Evolutionary conservation across 2,113 vertebrate species (phyloP), one percentile per base, ranked within the genome.

Genomic region (Ancistrus triradiatus): DNA sequence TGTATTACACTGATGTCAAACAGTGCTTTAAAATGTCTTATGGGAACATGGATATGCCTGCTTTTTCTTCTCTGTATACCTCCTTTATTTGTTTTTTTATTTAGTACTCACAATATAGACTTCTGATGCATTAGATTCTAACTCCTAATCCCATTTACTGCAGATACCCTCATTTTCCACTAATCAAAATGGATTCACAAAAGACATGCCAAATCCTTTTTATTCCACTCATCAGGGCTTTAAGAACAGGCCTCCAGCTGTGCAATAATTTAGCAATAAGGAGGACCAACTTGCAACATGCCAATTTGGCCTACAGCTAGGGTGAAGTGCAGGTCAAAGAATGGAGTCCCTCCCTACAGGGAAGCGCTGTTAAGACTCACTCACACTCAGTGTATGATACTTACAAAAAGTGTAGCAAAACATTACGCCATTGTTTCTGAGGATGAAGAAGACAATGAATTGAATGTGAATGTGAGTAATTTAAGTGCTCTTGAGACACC

Each of bases 201-300:
- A 56, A 63, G 31, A 9, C 35, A 13, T 61, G 59, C 51, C 18
- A 67, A 57, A 40, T 68, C 59, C 7, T 2, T 58, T 49, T 63
- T 49, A 33, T 38, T n/a, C 24, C 25, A 11, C 15, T 15, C 1
- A 25, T 28, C 6, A 17, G 58, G 40, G 42, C 33, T 58, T 62
- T 15, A 57, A 44, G 21, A 19, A 28, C 59, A 33, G 57, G 24
- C 43, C 56, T 47, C 51, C 28, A 58, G 28, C 44, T 27, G 37
- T 35, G 57, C 56, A 47, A 25, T 11, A 17, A 37, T 38, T 55
- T 58, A 21, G 22, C 53, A 4, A 15, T 21, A 57, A 49, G 24
- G 35, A 48, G 17, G 35, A 49, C 33, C 44, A 50, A 27, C 22
- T 40, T 18, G 33, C 11, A 38, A 47, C 33, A 46, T 57, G 52